These are phyloP conservation scores for Valencia hispanica DNA, from an alignment of 2,797 vertebrate genomes.

Conservation along the genomic window DNA sequence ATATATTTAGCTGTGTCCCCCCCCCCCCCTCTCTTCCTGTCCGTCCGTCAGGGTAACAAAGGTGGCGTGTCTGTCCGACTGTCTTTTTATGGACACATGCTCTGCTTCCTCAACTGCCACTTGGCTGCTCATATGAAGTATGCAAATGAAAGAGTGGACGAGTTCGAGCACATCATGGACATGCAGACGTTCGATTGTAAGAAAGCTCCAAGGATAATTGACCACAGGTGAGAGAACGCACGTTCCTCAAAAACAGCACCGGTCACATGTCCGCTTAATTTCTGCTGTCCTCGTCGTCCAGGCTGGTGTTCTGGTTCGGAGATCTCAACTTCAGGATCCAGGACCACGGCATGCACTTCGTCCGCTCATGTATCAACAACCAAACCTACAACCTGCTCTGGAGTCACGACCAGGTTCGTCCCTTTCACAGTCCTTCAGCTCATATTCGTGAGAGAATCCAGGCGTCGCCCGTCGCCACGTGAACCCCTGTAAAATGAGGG, in stretches of 20 bases:
- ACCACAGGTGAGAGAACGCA: constrained; percentile 88
- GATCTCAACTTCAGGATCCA: constrained; percentile 96
- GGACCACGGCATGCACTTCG: constrained; percentile 91
- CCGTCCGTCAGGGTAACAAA: constrained; percentile 91
- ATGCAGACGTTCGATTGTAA: constrained; percentile 83
- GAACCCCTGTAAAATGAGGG: neutral
- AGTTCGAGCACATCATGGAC: constrained; percentile 92
- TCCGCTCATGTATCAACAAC: constrained; percentile 85
- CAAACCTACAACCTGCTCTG: constrained; percentile 86
- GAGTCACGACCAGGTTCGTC: constrained; percentile 93
- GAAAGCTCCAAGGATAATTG: constrained; percentile 77
- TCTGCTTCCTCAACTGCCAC: constrained; percentile 98
- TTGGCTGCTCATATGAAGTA: constrained; percentile 91
- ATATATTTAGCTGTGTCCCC: too few species aligned
- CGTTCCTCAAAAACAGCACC: too few species aligned
- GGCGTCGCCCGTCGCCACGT: neutral
- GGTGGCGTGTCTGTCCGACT: constrained; percentile 88
- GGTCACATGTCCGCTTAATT: neutral
- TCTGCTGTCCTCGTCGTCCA: constrained; percentile 46
- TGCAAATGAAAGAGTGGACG: constrained; percentile 87
- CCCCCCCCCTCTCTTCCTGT: neutral
- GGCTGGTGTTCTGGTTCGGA: constrained; percentile 94
- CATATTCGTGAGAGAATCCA: neutral
- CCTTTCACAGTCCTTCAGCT: neutral
- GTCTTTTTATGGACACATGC: constrained; percentile 88